Percentiles rank a stretch among this genome's conserved stretches.
Conservation (phyloP, 2,797 vertebrate genomes). For the Myioborus miniatus region DNA sequence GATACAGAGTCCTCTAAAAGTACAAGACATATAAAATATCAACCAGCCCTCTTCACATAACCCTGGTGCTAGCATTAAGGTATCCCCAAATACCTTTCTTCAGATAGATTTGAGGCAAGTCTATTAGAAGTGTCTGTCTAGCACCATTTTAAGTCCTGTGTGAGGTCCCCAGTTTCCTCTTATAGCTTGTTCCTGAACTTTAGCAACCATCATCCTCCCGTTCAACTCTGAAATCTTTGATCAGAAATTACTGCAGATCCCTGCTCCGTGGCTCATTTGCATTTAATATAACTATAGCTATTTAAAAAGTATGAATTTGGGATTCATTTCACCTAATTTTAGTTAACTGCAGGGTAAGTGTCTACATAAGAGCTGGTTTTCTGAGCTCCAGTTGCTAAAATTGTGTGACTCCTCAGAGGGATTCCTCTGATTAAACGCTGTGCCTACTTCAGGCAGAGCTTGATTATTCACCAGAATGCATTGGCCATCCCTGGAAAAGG, state of each 20-base stretch:
- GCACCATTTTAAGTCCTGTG: not conserved
- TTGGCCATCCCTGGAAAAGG: not conserved
- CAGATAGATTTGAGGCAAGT: not conserved
- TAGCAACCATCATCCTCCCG: not conserved
- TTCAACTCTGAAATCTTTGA: not conserved
- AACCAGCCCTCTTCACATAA: not conserved
- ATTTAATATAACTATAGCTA: not conserved
- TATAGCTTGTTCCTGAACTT: not conserved
- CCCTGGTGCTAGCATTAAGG: not conserved
- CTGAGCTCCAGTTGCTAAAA: not conserved
- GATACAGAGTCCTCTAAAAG: not conserved
- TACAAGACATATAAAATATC: not conserved
- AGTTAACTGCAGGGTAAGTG: not conserved
- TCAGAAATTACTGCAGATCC: not conserved
- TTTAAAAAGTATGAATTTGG: constrained; percentile 5
- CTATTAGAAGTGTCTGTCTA: not conserved
- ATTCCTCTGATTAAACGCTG: not conserved
- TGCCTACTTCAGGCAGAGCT: not conserved
- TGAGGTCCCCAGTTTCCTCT: not conserved
- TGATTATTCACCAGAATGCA: not conserved
- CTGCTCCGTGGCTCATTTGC: not conserved
- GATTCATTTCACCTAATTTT: not conserved
- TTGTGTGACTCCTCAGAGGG: not conserved
- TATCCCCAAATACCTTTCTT: not conserved
- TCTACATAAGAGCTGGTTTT: not conserved